A percentile compares a stretch with the other conserved stretches of the same genome.
Conservation (phyloP, 2,797 vertebrate genomes). For the Melanotaenia nigrans region DNA sequence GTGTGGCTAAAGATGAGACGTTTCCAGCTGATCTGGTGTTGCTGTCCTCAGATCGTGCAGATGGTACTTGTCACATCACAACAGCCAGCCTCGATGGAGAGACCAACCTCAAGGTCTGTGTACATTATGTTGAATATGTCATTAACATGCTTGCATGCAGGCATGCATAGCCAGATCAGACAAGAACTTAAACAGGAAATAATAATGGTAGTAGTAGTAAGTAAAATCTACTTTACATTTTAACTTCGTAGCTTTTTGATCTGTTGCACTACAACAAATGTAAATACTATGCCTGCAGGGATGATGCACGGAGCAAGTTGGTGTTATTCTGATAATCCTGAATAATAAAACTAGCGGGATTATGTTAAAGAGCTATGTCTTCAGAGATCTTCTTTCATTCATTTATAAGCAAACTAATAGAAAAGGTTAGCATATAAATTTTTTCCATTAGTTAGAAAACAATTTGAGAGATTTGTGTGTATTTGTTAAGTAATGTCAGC, state of each 20-base stretch:
- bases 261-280: background rate
- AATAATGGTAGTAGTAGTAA: background rate
- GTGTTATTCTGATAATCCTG: background rate
- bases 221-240: background rate
- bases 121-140: background rate
- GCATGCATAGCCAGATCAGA: background rate
- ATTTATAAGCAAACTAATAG: too few relatives aligned
- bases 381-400: background rate
- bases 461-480: too few relatives aligned
- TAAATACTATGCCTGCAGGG: background rate
- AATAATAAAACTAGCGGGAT: background rate
- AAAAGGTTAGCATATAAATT: too few relatives aligned
- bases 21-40: slow-evolving; percentile 95
- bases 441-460: too few relatives aligned
- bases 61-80: slow-evolving; percentile 96
- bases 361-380: background rate
- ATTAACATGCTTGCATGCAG: background rate
- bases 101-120: slow-evolving; percentile 94
- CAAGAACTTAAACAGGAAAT: background rate
- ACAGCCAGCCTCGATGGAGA: slow-evolving; percentile 97
- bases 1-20: slow-evolving; percentile 99
- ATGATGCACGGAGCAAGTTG: background rate
- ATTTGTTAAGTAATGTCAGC: too few relatives aligned
- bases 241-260: background rate
- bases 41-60: slow-evolving; percentile 91